Conservation (phyloP, 92 coral and sea anemone species). For the Phenganax marumi region DNA sequence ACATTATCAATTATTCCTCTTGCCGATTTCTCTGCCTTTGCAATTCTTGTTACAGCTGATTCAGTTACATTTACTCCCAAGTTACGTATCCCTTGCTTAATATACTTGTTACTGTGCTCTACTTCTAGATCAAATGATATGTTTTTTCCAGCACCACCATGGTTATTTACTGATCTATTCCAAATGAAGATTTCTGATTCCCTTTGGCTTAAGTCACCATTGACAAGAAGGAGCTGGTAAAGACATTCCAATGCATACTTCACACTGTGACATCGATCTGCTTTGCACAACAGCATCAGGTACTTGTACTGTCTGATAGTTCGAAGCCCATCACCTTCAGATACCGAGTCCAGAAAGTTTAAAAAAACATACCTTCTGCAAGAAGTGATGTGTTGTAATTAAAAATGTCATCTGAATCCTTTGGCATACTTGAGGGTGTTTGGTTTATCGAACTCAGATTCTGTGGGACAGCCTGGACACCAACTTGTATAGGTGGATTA, state of each 20-base stretch:
- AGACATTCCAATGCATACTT: constrained; percentile 60
- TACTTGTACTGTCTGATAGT: constrained; percentile 56
- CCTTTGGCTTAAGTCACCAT: constrained; percentile 14
- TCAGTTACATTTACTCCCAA: constrained; percentile 43
- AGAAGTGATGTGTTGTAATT: constrained; percentile 50
- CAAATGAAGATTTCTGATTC: constrained; percentile 35
- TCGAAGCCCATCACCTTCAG: constrained; percentile 52
- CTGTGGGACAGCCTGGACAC: background rate
- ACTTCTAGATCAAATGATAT: constrained; percentile 44
- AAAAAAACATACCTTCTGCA: constrained; percentile 44
- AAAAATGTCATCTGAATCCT: constrained; percentile 33
- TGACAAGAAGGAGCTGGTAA: constrained; percentile 12
- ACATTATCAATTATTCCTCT: constrained; percentile 32
- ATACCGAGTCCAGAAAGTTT: constrained; percentile 47
- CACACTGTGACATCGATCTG: constrained; percentile 43
- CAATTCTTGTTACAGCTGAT: constrained; percentile 49
- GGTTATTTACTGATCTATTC: constrained; percentile 53
- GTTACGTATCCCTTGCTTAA: constrained; percentile 47
- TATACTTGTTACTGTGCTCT: constrained; percentile 31
- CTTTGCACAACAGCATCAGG: constrained; percentile 50
- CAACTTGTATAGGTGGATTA: constrained; percentile 15
- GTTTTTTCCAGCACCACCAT: constrained; percentile 49
- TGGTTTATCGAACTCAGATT: background rate
- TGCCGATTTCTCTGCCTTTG: constrained; percentile 49
- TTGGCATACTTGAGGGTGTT: background rate